phyloP scores from a whole-genome alignment of 1,140 invertebrate species.

The Cyclargus thomasi region DNA sequence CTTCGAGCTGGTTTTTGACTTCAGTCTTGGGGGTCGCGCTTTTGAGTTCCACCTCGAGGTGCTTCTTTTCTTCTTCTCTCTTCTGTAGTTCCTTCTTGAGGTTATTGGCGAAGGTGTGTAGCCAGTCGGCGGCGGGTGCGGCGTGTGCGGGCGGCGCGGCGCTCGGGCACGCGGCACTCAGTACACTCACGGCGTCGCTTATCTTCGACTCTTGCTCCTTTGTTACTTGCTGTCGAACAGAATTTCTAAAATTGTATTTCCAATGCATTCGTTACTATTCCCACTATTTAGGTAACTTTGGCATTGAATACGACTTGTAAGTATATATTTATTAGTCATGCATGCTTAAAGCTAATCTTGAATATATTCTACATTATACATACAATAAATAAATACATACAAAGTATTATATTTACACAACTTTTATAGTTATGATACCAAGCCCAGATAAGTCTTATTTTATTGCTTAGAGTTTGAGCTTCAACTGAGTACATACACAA shows the following conservation, averaged over 20 bases:
- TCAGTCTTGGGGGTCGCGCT: slow-evolving; percentile 10
- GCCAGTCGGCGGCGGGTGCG: slow-evolving; percentile 70
- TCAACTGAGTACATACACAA: not conserved
- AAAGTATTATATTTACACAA: not conserved
- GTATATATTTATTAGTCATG: not conserved
- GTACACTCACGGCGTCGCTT: slow-evolving; percentile 73
- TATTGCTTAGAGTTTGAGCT: no score
- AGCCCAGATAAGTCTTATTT: no score
- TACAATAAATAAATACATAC: not conserved
- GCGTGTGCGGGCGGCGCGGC: slow-evolving; percentile 68
- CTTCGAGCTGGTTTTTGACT: slow-evolving; percentile 33
- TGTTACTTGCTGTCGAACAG: slow-evolving; percentile 58
- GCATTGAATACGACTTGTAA: not conserved
- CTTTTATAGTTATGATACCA: no score
- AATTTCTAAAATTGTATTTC: not conserved
- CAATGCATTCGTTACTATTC: not conserved
- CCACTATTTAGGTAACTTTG: not conserved
- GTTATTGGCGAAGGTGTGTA: slow-evolving; percentile 74
- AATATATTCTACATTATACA: not conserved
- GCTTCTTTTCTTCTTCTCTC: slow-evolving; percentile 35
- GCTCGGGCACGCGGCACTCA: slow-evolving; percentile 78
- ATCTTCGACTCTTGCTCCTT: slow-evolving; percentile 76
- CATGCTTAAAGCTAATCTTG: not conserved
- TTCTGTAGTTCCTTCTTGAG: slow-evolving; percentile 48
- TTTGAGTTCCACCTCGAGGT: slow-evolving; percentile 43